Base-by-base conservation (phyloP, 2,888 invertebrate species). In the Xestoiulus laeticollis region DNA sequence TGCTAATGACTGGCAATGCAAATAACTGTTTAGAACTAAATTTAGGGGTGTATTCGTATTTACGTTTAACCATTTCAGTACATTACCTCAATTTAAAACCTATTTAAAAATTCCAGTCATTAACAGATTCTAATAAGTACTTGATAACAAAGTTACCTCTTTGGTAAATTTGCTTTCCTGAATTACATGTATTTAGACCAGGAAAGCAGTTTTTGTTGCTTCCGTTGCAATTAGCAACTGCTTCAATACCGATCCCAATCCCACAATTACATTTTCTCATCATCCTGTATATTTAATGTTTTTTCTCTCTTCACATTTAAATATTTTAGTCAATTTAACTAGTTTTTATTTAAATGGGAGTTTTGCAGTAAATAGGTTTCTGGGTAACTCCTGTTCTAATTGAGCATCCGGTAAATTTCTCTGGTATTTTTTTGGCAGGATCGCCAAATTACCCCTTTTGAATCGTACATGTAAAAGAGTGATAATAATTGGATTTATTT, bases 201-300 rank as follows among this genome's bases (percentile, higher is more conserved):
- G 38, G 38, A 1, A 38, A 38, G 38, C 38, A 38, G 38, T 38
- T 38, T 38, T 38, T 38, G 38, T 38, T 8, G 38, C 8, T 38
- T 38, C 38, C 38, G 38, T 8, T 38, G 38, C 38, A 38, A 38
- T 38, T 38, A 8, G 38, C 38, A 38, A 1, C 38, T 38, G 8
- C 38, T 38, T 38, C 38, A 38, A 38, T 38, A 8, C 38, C 6
- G 8, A 38, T 38, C 14, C 30, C 78, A 30, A 3, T 78, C 30
- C 30, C 14, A 2, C 14, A 30, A 30, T 48, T 16, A 78, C 14
- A 78, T 78, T 30, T 78, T 78, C 26, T 26, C 78, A 78, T 14
- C 78, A 78, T 78, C 78, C 78, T 78, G 78, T 78, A 30, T 78
- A n/a, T 26, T 68, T 68, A 22, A 48, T 30, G 78, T 78, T 78